These are phyloP conservation scores for Arizona elegans DNA, from an alignment of 2,113 vertebrate genomes.

Conservation along the genomic window DNA sequence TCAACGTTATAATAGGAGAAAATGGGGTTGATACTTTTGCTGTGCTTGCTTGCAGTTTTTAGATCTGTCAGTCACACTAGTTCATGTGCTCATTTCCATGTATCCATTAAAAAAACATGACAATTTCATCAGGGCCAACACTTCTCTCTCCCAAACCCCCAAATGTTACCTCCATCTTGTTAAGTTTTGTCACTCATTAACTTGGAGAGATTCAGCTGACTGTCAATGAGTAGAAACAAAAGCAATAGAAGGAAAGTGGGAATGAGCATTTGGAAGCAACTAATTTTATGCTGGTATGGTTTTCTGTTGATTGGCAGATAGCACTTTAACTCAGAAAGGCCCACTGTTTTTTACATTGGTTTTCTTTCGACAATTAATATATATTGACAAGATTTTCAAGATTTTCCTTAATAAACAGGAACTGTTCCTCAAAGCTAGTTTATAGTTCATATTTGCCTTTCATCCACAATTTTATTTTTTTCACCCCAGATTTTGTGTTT, in stretches of 20 bases:
- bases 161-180: neutral
- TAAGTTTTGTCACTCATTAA: neutral
- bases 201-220: neutral
- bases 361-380: neutral
- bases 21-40: neutral
- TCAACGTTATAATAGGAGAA: neutral
- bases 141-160: neutral
- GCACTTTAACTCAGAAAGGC: neutral
- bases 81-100: neutral
- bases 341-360: neutral
- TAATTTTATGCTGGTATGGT: neutral
- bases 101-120: neutral
- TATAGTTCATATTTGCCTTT: neutral
- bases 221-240: neutral
- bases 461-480: neutral
- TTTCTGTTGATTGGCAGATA: neutral
- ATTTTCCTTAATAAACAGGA: neutral
- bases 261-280: neutral
- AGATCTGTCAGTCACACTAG: neutral
- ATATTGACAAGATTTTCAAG: neutral
- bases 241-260: neutral
- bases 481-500: neutral
- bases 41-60: neutral
- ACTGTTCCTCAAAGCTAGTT: neutral
- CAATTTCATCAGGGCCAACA: neutral